A percentile compares a stretch with the other conserved stretches of the same genome.
Conservation (phyloP, 2,888 invertebrate species). For the Phalangium opilio region DNA sequence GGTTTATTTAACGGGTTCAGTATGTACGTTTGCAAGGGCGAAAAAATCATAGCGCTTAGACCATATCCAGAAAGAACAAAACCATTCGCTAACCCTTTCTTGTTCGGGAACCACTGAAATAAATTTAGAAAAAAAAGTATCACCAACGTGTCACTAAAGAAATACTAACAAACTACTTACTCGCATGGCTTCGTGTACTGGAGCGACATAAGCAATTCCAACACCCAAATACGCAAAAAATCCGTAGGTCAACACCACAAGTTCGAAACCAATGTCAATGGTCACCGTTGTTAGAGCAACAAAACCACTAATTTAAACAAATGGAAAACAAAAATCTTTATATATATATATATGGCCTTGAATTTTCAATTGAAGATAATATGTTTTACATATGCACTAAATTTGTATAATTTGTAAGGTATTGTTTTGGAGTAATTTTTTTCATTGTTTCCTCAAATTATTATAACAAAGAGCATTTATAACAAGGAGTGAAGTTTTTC, state of each 20-base stretch:
- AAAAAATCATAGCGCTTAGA: conserved; percentile 30
- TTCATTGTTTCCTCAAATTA: too few species aligned
- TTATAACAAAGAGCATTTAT: too few species aligned
- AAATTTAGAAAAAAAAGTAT: too few species aligned
- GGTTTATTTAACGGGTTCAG: conserved; percentile 29
- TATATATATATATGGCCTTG: too few species aligned
- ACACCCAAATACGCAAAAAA: conserved; percentile 25
- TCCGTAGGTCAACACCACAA: conserved; percentile 23
- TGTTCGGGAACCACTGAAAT: conserved; percentile 30
- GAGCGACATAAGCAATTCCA: conserved; percentile 27
- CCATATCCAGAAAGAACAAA: conserved; percentile 32
- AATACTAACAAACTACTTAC: conserved; percentile 19
- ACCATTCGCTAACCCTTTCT: conserved; percentile 30
- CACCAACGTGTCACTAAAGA: too few species aligned
- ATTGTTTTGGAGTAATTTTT: too few species aligned
- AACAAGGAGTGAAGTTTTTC: too few species aligned
- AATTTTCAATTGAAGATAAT: too few species aligned
- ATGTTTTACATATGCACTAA: too few species aligned
- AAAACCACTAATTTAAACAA: too few species aligned
- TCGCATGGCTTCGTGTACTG: conserved; percentile 28
- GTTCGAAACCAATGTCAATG: conserved; percentile 17
- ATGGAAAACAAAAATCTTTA: too few species aligned
- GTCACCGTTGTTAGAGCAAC: conserved; percentile 2
- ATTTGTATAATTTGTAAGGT: too few species aligned
- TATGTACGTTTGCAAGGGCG: conserved; percentile 30